Evolutionary conservation across 2,113 vertebrate genomes (phyloP).

Genomic region (Mustela nigripes): DNA sequence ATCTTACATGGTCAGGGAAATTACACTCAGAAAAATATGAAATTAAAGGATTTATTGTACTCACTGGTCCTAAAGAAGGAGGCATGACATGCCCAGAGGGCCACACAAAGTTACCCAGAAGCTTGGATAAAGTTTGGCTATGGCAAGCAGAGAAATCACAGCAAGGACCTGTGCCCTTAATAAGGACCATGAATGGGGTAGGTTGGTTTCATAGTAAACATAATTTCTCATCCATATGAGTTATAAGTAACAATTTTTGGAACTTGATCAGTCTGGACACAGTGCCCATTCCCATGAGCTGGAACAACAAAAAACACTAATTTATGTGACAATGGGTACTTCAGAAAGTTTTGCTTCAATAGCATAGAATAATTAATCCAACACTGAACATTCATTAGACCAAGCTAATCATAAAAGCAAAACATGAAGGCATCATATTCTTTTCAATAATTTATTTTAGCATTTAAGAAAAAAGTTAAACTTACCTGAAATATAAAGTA

Average conservation of each 20-base stretch:
- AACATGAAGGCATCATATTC: background rate
- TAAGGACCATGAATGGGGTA: background rate
- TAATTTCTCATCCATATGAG: background rate
- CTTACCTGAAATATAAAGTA: background rate
- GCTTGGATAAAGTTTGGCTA: background rate
- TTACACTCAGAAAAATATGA: background rate
- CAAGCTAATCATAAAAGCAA: background rate
- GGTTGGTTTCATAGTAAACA: background rate
- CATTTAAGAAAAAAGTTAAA: background rate
- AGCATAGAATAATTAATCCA: background rate
- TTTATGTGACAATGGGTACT: background rate
- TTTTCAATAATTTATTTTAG: background rate
- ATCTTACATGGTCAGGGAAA: background rate
- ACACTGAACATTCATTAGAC: background rate
- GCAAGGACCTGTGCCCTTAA: background rate
- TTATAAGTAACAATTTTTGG: background rate
- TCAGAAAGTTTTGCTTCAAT: background rate
- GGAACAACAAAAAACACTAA: background rate
- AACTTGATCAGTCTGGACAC: background rate
- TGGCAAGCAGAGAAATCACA: background rate
- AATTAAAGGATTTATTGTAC: background rate
- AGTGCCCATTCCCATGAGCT: background rate
- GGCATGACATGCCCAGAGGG: background rate
- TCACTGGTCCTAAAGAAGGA: background rate
- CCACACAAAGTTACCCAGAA: background rate